Evolutionary conservation across 1,140 invertebrate genomes (phyloP), one percentile per base, ranked within the genome.

Genomic region (Diploscapter pachys): DNA sequence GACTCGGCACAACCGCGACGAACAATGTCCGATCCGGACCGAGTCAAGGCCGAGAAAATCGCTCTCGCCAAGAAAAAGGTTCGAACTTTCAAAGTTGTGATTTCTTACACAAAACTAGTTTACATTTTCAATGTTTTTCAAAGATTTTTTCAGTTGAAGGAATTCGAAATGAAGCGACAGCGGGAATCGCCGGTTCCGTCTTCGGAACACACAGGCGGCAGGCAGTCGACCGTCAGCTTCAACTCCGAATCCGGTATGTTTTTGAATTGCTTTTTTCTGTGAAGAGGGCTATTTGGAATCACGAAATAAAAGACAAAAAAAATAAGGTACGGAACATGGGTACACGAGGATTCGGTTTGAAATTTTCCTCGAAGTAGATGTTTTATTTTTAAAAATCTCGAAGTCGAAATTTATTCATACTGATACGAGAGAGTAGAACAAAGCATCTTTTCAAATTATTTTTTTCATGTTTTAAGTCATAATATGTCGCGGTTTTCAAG

Each of bases 61-160:
- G 66, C 66, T 54, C 66, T 68, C 9, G 66, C 66, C 51, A 50
- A 53, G 9, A 51, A 48, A 68, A 68, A 68, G 63, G 63, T 64
- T 31, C 31, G 31, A 31, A 31, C 31, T 31, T 31, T 31, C 31
- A 31, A 31, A 31, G 31, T 31, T 31, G 1, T 31, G 31, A 31
- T 31, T 31, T 31, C 31, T 31, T 31, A 31, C 31, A 31, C 31
- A 31, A 31, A 6, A 6, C 13, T 8, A 68, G 51, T 52, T 53
- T 53, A 31, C 11, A 52, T 6, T 53, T 53, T 65, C 31, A 9
- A n/a, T 52, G 50, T 53, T 68, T 8, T 68, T 68, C 56, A 55
- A 31, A 31, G 11, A 65, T 65, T 52, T 52, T 51, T 68, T 68
- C 48, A 68, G 66, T 48, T 68, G 9, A 68, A 68, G 50, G 66